Conservation (phyloP, 2,113 vertebrate species). For the Perognathus longimembris region DNA sequence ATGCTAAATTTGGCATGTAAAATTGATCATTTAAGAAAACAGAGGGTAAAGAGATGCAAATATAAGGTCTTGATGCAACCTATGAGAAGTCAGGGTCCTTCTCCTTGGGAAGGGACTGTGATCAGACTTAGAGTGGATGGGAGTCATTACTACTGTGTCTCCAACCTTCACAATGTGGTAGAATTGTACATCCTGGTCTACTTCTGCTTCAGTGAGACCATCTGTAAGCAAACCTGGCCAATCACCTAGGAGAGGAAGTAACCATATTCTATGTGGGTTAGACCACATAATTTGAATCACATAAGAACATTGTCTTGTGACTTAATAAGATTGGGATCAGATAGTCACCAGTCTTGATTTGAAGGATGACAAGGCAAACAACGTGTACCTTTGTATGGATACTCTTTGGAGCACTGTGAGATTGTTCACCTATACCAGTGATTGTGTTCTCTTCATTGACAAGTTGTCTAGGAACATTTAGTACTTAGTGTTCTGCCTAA, state of each 20-base stretch:
- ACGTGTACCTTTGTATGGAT: neutral
- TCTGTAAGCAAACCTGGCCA: neutral
- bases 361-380: neutral
- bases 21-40: neutral
- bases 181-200: neutral
- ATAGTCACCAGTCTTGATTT: neutral
- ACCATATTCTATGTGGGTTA: neutral
- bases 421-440: neutral
- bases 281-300: neutral
- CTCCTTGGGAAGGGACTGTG: neutral
- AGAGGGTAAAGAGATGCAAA: too few species aligned
- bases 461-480: conserved; percentile 27
- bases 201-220: neutral
- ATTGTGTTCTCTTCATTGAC: neutral
- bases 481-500: neutral
- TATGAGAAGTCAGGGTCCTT: neutral
- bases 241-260: conserved; percentile 4
- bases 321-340: neutral
- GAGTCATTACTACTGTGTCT: neutral
- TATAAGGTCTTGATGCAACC: neutral
- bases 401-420: neutral
- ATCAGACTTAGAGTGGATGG: neutral
- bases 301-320: neutral
- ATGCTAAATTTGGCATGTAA: neutral
- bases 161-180: neutral